Percentiles rank a stretch among this genome's conserved stretches.
These are phyloP conservation scores for Caenorhabditis doughertyi DNA, from an alignment of 2,888 invertebrate genomes.

Conservation along the genomic window DNA sequence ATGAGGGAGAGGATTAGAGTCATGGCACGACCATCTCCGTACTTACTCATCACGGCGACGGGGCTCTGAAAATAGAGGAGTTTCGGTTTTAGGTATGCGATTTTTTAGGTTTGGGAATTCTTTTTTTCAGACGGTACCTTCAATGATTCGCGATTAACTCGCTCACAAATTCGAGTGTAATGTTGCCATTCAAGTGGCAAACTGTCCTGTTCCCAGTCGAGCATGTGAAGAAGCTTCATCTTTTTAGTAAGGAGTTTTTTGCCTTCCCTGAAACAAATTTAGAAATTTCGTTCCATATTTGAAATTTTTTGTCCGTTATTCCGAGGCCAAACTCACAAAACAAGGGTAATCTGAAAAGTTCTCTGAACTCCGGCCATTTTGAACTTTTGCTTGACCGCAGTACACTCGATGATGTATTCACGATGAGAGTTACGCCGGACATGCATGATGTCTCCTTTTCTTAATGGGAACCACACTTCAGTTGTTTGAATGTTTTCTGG, in stretches of 20 bases:
- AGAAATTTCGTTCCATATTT: not conserved
- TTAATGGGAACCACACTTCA: constrained; percentile 4
- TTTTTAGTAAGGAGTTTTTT: not conserved
- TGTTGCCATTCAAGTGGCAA: constrained; percentile 4
- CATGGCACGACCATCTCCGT: constrained; percentile 27
- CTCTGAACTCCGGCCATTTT: constrained; percentile 8
- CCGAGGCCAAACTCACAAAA: not conserved
- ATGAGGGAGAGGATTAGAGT: constrained; percentile 20
- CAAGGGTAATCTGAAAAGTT: not conserved
- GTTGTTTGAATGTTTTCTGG: not conserved
- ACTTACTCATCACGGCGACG: constrained; percentile 28
- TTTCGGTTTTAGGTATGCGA: too few relatives aligned
- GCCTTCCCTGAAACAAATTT: not conserved
- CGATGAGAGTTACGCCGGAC: not conserved
- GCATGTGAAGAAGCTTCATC: constrained; percentile 17
- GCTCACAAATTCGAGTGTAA: constrained; percentile 13
- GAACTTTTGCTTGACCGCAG: not conserved
- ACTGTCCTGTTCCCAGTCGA: constrained; percentile 17
- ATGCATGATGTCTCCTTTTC: not conserved
- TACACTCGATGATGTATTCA: constrained; percentile 19
- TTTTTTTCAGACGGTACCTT: too few relatives aligned
- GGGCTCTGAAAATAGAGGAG: not conserved
- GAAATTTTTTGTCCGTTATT: too few relatives aligned
- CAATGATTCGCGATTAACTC: not conserved
- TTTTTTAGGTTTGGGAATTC: too few relatives aligned